Evolutionary conservation across 2,113 vertebrate genomes (phyloP), one percentile per base, ranked within the genome.

Genomic region (Probosciger aterrimus): DNA sequence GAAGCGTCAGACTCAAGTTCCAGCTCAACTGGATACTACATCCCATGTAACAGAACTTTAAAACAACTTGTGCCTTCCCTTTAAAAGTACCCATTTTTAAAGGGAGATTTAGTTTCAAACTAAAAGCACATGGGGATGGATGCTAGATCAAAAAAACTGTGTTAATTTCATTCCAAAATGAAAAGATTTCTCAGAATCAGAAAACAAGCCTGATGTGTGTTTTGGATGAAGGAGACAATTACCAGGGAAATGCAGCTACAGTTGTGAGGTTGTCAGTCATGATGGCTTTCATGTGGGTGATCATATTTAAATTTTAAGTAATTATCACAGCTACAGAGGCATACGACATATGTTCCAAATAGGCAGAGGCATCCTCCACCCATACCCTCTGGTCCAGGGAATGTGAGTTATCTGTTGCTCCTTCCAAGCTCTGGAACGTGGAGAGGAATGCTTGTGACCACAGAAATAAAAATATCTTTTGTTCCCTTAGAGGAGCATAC

Each of bases 401-500:
- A 95, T 71, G 65, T 0, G 1, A 93, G 37, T 37, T 96, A 95
- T 91, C 90, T 92, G 57, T 71, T 16, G 0, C 79, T 91, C 63
- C 80, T 86, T 85, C 79, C 52, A 74, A 60, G 85, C 83, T 77
- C 65, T 91, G 93, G 87, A 95, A 88, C 2, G 3, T 6, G 19
- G 53, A 79, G 74, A 95, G 87, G 57, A 91, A 95, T 79, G 62
- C 49, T 44, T 64, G 44, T 86, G 87, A 73, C 57, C 39, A 53
- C 47, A 84, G 37, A 68, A 90, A 89, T 80, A 94, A 96, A 97
- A 96, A 95, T 94, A 96, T 64, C 88, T 71, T 94, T 78, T 85
- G 65, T 78, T 95, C 94, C 88, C 94, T 94, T 86, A 90, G 75
- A 94, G 88, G 74, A 88, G 62, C 0, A 0, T 19, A 33, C 24